Percentiles rank a stretch among this genome's conserved stretches.
phyloP scores from a whole-genome alignment of 1,140 invertebrate genomes.

The Aphis craccivora region DNA sequence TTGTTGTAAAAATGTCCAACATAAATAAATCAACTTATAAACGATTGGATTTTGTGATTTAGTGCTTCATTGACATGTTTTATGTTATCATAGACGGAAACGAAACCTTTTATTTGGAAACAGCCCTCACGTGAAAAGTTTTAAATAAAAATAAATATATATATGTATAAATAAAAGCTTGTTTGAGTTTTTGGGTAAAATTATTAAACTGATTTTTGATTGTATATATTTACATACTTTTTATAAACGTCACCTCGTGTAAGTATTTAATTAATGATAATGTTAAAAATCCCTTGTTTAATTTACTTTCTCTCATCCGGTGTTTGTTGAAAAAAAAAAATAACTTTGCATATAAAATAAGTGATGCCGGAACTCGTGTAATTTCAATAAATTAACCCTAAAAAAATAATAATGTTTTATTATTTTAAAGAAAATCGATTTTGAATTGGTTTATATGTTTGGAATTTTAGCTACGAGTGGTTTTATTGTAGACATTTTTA shows the following conservation, averaged over 20 bases:
- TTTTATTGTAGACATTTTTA: too few relatives aligned
- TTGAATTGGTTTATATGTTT: not conserved
- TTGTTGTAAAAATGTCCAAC: not conserved
- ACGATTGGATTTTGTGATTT: constrained; percentile 26
- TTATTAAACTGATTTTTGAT: not conserved
- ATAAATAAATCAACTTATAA: constrained; percentile 23
- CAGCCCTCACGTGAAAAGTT: not conserved
- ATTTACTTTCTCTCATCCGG: not conserved
- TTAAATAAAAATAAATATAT: constrained; percentile 16
- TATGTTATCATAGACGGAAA: not conserved
- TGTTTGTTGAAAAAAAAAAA: not conserved
- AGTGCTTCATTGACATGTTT: constrained; percentile 20
- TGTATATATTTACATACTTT: not conserved
- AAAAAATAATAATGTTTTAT: not conserved
- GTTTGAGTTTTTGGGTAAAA: not conserved
- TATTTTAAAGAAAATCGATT: not conserved
- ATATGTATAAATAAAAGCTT: not conserved
- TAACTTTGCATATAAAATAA: not conserved
- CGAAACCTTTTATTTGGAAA: constrained; percentile 12
- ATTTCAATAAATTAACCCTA: not conserved
- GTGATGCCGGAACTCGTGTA: not conserved
- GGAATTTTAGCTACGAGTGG: not conserved
- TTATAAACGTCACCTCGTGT: not conserved
- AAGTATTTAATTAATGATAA: constrained; percentile 24
- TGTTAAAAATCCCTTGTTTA: not conserved